Conservation (phyloP, 2,888 invertebrate species). For the Pristionchus arcanus region DNA sequence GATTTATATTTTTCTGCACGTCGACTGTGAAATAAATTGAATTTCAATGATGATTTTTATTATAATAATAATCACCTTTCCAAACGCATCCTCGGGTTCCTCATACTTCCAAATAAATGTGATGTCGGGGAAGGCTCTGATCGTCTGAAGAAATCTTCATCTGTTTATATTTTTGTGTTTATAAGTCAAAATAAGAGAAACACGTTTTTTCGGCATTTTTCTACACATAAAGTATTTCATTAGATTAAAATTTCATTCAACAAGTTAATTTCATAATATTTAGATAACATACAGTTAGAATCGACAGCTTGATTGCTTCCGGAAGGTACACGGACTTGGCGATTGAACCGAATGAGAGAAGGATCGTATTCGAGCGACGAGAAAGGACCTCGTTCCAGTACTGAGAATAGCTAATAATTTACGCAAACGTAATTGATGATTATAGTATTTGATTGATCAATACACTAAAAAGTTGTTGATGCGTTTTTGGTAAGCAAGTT, state of each 20-base stretch:
- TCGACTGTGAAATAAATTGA: too few species aligned
- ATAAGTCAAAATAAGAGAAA: too few species aligned
- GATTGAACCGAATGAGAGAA: constrained; percentile 40
- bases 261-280: too few species aligned
- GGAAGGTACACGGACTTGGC: neutral
- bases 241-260: too few species aligned
- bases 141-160: neutral
- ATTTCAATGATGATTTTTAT: neutral
- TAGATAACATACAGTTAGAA: neutral
- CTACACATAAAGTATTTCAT: too few species aligned
- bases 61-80: neutral
- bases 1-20: neutral
- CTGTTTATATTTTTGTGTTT: too few species aligned
- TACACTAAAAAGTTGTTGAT: too few species aligned
- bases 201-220: too few species aligned
- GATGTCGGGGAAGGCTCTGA: neutral
- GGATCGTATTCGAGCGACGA: neutral
- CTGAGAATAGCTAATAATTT: neutral
- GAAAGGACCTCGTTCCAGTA: constrained; percentile 26
- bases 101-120: constrained; percentile 52
- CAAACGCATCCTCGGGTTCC: neutral
- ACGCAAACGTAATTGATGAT: neutral
- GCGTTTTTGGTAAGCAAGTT: too few species aligned
- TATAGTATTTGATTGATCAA: too few species aligned
- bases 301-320: neutral